Percentiles rank a stretch among this genome's conserved stretches.
These are phyloP conservation scores for Terrapene triunguis DNA, from an alignment of 2,113 vertebrate genomes.

Conservation along the genomic window DNA sequence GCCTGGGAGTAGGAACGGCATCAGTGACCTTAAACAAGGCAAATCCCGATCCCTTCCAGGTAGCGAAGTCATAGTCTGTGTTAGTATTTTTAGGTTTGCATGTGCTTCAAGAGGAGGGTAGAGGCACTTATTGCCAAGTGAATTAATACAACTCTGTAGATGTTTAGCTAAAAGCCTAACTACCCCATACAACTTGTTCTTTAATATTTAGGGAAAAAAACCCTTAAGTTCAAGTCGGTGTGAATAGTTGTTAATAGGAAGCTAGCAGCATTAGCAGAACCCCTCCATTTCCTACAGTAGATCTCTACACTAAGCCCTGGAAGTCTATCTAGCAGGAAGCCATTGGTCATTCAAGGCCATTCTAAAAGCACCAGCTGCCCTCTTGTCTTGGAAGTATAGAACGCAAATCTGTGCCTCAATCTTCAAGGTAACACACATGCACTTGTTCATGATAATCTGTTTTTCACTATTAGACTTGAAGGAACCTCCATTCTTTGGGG, in stretches of 20 bases:
- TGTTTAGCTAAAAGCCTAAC: background rate
- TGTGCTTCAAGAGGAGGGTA: background rate
- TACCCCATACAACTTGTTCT: background rate
- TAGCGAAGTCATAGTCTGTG: background rate
- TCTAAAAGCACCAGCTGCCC: background rate
- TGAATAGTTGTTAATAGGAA: background rate
- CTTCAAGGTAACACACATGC: background rate
- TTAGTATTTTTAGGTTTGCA: background rate
- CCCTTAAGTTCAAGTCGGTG: background rate
- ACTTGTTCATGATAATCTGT: background rate
- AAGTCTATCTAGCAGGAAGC: background rate
- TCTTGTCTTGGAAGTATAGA: background rate
- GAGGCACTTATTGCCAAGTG: background rate
- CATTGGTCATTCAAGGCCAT: background rate
- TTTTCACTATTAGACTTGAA: background rate
- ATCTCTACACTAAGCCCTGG: background rate
- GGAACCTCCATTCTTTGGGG: background rate
- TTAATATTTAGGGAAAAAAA: background rate
- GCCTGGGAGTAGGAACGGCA: background rate
- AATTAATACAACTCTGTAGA: background rate
- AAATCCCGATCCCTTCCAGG: background rate
- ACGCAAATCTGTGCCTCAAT: background rate
- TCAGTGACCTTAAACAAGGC: fast-evolving
- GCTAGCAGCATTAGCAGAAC: background rate
- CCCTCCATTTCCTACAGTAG: background rate